Base-by-base conservation (phyloP, 2,888 invertebrate species). In the Alloscopus bannaensis region DNA sequence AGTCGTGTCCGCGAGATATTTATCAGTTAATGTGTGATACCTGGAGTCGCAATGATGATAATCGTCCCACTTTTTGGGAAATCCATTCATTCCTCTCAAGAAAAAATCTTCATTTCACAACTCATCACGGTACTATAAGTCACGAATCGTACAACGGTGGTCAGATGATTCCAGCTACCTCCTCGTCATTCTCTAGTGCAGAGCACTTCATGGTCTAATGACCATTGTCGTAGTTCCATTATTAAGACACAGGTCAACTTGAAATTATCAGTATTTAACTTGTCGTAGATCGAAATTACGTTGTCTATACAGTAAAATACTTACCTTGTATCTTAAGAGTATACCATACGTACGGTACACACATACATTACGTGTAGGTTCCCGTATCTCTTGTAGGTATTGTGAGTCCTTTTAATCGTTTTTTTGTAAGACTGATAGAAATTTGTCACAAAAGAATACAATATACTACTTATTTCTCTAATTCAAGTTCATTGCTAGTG, bases 11-110 rank as follows among this genome's bases (percentile, higher is more conserved):
- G 8, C 91, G 94, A 84, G 96, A 97, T 88, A 94, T 97, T 81
- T 96, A 94, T 90, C 95, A 95, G 88, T 91, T 96, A 86, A 95
- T 97, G 94, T 92, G 93, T 86, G 95, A 96, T 89, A 97, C 96
- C 89, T 97, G 96, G 96, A 93, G 94, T 86, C 91, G 94, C 70
- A 93, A 93, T 86, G 93, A 94, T 65, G 90, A 91, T 69, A 93
- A 95, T 87, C 90, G 97, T 45, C 96, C 96, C 0, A 92, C 93
- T 81, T 97, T 97, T 90, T 91, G 93, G 87, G 96, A 96, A 89
- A 94, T 97, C 73, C 95, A 95, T 88, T 91, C 95, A 87, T 96
- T 95, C 89, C 91, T 96, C 84, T 92, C 91, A 84, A 88, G 91
- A 77, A 93, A 93, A 90, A 92, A 93, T 83, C 90, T 93, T 22